A percentile compares a stretch with the other conserved stretches of the same genome.
Conservation (phyloP, 2,888 invertebrate species). For the Hirtodrosophila histrioides region DNA sequence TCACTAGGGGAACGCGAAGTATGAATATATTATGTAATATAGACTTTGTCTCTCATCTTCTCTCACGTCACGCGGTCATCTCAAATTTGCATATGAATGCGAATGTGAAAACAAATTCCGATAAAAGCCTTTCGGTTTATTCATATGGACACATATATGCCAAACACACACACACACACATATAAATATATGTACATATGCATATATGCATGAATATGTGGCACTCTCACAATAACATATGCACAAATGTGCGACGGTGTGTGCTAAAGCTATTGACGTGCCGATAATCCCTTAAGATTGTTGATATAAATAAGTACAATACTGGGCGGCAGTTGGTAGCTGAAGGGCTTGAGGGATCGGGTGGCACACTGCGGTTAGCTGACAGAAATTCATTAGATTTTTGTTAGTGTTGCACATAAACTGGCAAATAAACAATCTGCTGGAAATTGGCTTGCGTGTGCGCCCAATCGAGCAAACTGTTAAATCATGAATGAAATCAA, state of each 20-base stretch:
- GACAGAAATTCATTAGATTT: constrained; percentile 57
- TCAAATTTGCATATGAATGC: constrained; percentile 39
- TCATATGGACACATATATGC: background rate
- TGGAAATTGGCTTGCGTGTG: constrained; percentile 71
- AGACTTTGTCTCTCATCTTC: constrained; percentile 6
- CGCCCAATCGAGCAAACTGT: constrained; percentile 57
- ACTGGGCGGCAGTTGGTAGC: background rate
- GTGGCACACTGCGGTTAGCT: constrained; percentile 35
- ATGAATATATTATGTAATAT: constrained; percentile 1
- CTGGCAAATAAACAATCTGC: constrained; percentile 56
- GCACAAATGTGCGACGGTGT: constrained; percentile 3
- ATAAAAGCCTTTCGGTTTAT: constrained; percentile 30
- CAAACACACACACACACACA: no score
- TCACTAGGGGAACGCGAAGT: no score
- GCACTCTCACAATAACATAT: background rate
- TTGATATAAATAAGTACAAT: constrained; percentile 46
- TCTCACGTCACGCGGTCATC: constrained; percentile 36
- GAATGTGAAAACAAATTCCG: constrained; percentile 35
- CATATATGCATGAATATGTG: constrained; percentile 8
- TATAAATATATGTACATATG: no score
- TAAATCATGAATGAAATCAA: constrained; percentile 75
- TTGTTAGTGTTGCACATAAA: constrained; percentile 25
- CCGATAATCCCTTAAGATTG: constrained; percentile 71
- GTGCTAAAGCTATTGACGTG: constrained; percentile 48
- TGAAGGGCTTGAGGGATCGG: background rate